Percentiles rank a stretch among this genome's conserved stretches.
These are phyloP conservation scores for Percopsis omiscomaycus DNA, from an alignment of 2,797 vertebrate species.

Conservation along the genomic window DNA sequence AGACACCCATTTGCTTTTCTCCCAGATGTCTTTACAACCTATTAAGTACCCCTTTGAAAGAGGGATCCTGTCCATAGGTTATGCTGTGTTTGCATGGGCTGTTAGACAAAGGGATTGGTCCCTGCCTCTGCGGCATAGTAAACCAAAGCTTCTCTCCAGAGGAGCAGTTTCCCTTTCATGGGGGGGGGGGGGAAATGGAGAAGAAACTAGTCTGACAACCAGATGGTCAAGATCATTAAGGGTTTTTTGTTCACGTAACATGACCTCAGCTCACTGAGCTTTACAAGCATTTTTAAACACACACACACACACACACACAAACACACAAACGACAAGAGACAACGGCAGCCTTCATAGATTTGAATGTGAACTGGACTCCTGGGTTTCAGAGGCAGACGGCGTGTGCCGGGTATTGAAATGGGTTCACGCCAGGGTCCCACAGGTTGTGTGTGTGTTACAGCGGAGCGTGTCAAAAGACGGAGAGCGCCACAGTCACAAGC, in stretches of 20 bases:
- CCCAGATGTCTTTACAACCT: conserved; percentile 48
- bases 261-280: conserved; percentile 61
- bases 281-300: conserved; percentile 52
- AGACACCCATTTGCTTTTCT: conserved; percentile 54
- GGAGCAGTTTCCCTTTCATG: conserved; percentile 54
- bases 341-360: conserved; percentile 36
- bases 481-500: conserved; percentile 23
- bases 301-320: conserved; percentile 2
- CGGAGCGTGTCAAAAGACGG: neutral
- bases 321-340: conserved; percentile 33
- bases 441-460: conserved; percentile 26
- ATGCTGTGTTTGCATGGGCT: conserved; percentile 44
- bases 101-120: conserved; percentile 51
- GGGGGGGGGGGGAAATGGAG: conserved; percentile 4
- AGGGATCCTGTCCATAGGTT: conserved; percentile 57
- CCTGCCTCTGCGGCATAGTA: conserved; percentile 38
- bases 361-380: conserved; percentile 46
- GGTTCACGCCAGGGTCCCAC: conserved; percentile 36
- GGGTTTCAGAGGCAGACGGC: conserved; percentile 23
- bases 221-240: conserved; percentile 72
- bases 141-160: conserved; percentile 48
- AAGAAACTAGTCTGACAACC: conserved; percentile 50
- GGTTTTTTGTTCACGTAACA: conserved; percentile 59
- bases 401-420: conserved; percentile 11
- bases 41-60: conserved; percentile 43